A percentile compares a stretch with the other conserved stretches of the same genome.
These are phyloP conservation scores for Pteropus rufus DNA, from an alignment of 2,797 vertebrate species.

Conservation along the genomic window DNA sequence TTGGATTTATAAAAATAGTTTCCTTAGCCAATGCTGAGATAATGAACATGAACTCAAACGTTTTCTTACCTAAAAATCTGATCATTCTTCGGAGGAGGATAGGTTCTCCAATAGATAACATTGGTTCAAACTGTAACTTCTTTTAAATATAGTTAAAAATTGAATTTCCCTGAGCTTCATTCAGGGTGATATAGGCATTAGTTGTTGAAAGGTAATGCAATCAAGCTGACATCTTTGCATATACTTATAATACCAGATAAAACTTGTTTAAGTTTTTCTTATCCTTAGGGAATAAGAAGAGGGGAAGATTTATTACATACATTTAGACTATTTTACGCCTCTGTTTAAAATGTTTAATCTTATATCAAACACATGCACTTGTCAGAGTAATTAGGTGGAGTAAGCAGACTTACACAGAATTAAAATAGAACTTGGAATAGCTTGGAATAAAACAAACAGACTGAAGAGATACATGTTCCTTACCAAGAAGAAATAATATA, in stretches of 20 bases:
- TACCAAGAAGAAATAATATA: background rate
- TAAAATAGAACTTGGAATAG: background rate
- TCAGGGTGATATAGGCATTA: background rate
- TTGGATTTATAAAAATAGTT: background rate
- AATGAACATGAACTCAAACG: background rate
- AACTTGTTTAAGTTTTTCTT: background rate
- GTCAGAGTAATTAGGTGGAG: background rate
- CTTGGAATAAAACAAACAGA: background rate
- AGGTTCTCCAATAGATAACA: background rate
- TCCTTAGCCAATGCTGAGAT: background rate
- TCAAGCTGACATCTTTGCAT: background rate
- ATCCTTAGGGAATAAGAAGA: background rate
- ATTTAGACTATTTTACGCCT: background rate
- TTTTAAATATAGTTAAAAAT: background rate
- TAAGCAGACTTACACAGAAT: background rate
- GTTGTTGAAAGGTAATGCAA: background rate
- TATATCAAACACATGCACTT: background rate
- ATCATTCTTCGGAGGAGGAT: background rate
- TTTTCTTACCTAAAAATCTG: background rate
- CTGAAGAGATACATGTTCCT: background rate
- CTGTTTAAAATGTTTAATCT: background rate
- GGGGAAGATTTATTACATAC: background rate
- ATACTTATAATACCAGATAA: background rate
- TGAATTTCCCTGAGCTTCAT: background rate
- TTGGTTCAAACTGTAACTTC: background rate